Conservation (phyloP, 2,888 invertebrate species). For the Eupithecia dodoneata region DNA sequence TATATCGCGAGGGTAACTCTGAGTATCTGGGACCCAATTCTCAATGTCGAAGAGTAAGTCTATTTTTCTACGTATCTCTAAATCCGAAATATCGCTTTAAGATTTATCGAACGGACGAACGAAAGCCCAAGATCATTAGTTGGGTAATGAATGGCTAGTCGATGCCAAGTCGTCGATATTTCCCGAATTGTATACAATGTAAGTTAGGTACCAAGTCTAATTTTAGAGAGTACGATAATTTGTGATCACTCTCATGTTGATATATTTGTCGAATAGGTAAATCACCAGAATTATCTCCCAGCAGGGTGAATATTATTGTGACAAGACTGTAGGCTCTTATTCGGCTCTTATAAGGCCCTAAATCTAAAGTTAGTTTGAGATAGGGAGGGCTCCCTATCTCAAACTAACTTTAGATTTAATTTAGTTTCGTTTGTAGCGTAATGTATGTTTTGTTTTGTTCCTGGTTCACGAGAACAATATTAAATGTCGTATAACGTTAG, state of each 20-base stretch:
- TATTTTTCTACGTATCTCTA: neutral
- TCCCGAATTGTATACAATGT: neutral
- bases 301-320: constrained; percentile 22
- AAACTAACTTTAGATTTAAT: constrained; percentile 21
- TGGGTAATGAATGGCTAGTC: neutral
- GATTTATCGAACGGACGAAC: neutral
- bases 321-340: constrained; percentile 17
- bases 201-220: neutral
- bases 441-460: neutral
- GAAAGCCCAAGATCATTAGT: neutral
- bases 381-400: constrained; percentile 4
- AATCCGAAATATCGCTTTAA: neutral
- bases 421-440: constrained; percentile 9
- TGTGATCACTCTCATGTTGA: neutral
- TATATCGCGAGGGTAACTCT: constrained; percentile 3
- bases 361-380: no score
- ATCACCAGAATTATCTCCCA: constrained; percentile 3
- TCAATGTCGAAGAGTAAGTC: neutral
- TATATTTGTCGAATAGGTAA: neutral
- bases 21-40: constrained; percentile 8
- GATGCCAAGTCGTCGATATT: neutral
- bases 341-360: neutral
- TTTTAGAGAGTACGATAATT: neutral
- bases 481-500: neutral
- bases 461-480: neutral